Percentiles rank a stretch among this genome's conserved stretches.
Conservation (phyloP, 1,140 invertebrate genomes). For the Solen grandis region DNA sequence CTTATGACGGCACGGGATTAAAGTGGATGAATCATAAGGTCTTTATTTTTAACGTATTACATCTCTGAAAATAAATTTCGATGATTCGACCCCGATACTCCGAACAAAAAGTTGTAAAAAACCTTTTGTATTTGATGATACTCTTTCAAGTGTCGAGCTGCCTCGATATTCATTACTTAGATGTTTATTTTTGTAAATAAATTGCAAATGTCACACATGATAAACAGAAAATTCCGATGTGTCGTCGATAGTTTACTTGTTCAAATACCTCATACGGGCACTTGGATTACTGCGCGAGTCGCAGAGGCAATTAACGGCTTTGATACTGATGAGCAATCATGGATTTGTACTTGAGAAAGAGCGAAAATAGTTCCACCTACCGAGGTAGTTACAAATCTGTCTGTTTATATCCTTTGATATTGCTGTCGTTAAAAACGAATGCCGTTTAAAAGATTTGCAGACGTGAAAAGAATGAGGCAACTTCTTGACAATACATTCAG, state of each 20-base stretch:
- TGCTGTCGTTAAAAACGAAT: constrained; percentile 45
- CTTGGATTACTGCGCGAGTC: constrained; percentile 45
- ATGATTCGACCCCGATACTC: too few species aligned
- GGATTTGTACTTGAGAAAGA: constrained; percentile 19
- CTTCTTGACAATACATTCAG: constrained; percentile 13
- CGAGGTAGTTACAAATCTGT: constrained; percentile 30
- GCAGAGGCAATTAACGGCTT: constrained; percentile 44
- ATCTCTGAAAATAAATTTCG: too few species aligned
- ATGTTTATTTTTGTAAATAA: constrained; percentile 33
- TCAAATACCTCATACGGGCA: constrained; percentile 41
- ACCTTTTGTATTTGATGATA: constrained; percentile 1
- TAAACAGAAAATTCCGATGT: constrained; percentile 46
- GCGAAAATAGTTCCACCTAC: constrained; percentile 37
- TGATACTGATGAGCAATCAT: constrained; percentile 55
- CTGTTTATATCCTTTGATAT: constrained; percentile 51
- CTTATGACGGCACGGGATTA: too few species aligned
- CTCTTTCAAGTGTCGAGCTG: constrained; percentile 30
- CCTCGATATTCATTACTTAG: constrained; percentile 22
- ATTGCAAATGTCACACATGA: constrained; percentile 34
- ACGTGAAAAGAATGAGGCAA: constrained; percentile 19
- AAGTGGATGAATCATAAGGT: too few species aligned
- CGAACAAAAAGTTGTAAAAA: too few species aligned
- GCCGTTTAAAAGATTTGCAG: constrained; percentile 37
- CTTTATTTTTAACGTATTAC: too few species aligned
- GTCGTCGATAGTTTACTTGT: constrained; percentile 34